Evolutionary conservation across 2,888 invertebrate species (phyloP), one percentile per base, ranked within the genome.

Genomic region (Tanypteryx hageni): DNA sequence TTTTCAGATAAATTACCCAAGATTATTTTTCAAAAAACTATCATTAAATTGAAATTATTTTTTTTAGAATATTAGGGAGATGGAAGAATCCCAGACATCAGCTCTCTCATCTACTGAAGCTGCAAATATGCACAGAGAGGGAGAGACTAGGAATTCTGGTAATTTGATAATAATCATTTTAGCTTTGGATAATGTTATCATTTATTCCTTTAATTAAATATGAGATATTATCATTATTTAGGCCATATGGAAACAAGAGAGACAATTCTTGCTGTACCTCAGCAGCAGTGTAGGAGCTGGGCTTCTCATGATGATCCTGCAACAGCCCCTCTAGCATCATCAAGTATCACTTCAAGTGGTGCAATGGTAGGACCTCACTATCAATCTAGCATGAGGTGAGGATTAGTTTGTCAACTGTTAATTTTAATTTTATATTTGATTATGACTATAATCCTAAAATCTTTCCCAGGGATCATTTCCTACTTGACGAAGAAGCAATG

Each of bases 41-140:
- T n/a, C n/a, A n/a, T n/a, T n/a, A n/a, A n/a, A n/a, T n/a, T n/a
- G n/a, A n/a, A n/a, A n/a, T n/a, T n/a, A n/a, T n/a, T n/a, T n/a
- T n/a, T n/a, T n/a, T n/a, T n/a, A n/a, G n/a, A n/a, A n/a, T n/a
- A n/a, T n/a, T n/a, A n/a, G n/a, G n/a, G n/a, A n/a, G n/a, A n/a
- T n/a, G n/a, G n/a, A n/a, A n/a, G n/a, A n/a, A n/a, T n/a, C n/a
- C n/a, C n/a, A n/a, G n/a, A n/a, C n/a, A n/a, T n/a, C n/a, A n/a
- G n/a, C n/a, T n/a, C n/a, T n/a, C n/a, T n/a, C n/a, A n/a, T n/a
- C 97, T 8, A 97, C 97, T 57, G 98, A 98, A 95, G 98, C 98
- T 4, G 97, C 98, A 94, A 97, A 96, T 93, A 95, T 98, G 93
- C 96, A 98, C 4, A 95, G 97, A 91, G 97, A 98, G 94, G 96